A percentile compares a stretch with the other conserved stretches of the same genome.
Evolutionary conservation across 2,113 vertebrate species (phyloP).

Genomic region (Pomatorhinus ruficollis): DNA sequence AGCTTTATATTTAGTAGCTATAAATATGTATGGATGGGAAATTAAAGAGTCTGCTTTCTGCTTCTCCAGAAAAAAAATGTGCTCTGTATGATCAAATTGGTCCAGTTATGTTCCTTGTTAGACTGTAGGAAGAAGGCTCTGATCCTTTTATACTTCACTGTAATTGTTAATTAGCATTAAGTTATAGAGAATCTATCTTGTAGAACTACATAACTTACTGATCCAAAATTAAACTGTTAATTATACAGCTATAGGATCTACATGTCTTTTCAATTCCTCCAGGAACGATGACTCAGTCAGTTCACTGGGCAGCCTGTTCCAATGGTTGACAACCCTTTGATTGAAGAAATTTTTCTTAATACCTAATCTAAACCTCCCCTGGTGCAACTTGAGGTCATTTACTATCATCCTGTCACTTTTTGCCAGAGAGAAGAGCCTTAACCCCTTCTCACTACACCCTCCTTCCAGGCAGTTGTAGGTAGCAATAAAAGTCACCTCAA

Average conservation of each 20-base stretch:
- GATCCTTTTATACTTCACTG: background rate
- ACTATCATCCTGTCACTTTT: background rate
- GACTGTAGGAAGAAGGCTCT: background rate
- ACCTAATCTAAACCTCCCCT: background rate
- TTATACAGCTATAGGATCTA: background rate
- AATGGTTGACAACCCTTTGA: background rate
- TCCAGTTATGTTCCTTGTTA: background rate
- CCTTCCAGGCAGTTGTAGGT: background rate
- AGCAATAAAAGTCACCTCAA: background rate
- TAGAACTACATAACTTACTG: background rate
- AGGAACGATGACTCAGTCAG: background rate
- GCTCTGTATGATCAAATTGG: background rate
- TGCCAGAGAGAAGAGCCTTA: background rate
- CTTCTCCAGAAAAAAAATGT: background rate
- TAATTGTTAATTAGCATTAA: background rate
- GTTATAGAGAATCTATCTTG: background rate
- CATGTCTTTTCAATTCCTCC: background rate
- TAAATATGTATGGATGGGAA: background rate
- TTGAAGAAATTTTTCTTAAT: background rate
- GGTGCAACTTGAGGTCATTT: background rate
- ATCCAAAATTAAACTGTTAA: background rate
- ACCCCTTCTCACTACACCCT: background rate
- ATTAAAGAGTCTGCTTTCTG: background rate
- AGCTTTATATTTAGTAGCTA: background rate
- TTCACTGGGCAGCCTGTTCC: background rate